phyloP scores from a whole-genome alignment of 2,797 vertebrate genomes.

The Alectoris magna region DNA sequence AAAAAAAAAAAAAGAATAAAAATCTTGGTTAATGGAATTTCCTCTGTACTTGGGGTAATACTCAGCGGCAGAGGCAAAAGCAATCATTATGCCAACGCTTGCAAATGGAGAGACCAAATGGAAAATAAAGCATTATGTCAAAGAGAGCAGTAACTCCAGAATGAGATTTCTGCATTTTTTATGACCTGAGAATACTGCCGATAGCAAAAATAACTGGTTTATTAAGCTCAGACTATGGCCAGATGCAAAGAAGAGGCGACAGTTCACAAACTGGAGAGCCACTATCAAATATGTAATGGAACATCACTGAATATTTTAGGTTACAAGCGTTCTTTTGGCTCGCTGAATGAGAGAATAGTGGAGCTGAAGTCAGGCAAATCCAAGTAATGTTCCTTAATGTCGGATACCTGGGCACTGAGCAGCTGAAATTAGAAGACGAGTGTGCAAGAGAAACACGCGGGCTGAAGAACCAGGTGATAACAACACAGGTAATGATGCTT shows the following conservation, averaged over 20 bases:
- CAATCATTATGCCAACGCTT: not conserved
- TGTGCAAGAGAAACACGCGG: not conserved
- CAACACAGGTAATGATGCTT: not conserved
- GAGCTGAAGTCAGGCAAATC: conserved; percentile 9
- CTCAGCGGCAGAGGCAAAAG: not conserved
- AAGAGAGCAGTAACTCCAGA: conserved; percentile 6
- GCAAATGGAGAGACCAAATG: not conserved
- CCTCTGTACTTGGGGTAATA: not conserved
- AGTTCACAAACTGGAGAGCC: not conserved
- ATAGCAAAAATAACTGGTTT: conserved; percentile 30
- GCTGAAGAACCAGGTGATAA: not conserved
- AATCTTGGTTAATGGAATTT: not conserved
- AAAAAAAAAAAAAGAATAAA: not conserved
- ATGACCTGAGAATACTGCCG: not conserved
- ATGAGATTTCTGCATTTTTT: conserved; percentile 41
- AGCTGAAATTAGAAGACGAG: not conserved
- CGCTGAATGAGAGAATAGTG: not conserved
- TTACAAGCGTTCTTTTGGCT: not conserved
- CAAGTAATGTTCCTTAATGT: not conserved
- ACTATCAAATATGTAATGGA: not conserved
- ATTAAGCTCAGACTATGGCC: not conserved
- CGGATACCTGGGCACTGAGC: not conserved
- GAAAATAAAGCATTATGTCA: not conserved
- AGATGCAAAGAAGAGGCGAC: not conserved
- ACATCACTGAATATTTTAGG: not conserved